Percentiles rank a stretch among this genome's conserved stretches.
Evolutionary conservation across 1,140 invertebrate species (phyloP).

Genomic region (Alviniconcha marisindica): DNA sequence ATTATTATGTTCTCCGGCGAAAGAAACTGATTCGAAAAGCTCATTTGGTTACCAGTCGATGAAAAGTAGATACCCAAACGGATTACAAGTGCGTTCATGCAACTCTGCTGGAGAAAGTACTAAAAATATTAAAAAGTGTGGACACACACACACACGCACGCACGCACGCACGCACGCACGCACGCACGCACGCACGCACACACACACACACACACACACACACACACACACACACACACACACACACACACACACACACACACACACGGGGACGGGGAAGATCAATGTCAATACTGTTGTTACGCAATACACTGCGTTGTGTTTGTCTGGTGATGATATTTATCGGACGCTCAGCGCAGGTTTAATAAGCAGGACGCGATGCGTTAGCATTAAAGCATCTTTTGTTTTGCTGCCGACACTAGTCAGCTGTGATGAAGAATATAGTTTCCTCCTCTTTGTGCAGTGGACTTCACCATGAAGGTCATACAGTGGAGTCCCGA

Average conservation of each 20-base stretch:
- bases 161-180: background rate
- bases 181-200: conserved; percentile 1
- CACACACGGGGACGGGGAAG: background rate
- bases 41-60: no score
- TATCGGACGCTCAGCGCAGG: background rate
- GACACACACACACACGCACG: conserved; percentile 25
- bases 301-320: background rate
- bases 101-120: no score
- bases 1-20: no score
- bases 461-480: conserved; percentile 35
- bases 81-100: no score
- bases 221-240: conserved; percentile 13
- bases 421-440: no score
- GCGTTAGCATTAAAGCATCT: background rate
- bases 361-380: background rate
- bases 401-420: no score
- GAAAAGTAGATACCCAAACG: no score
- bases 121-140: no score
- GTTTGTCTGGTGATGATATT: background rate
- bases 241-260: conserved; percentile 10
- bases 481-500: background rate
- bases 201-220: conserved; percentile 19
- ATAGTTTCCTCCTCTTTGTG: no score
- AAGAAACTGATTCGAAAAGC: no score
- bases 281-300: background rate